Conservation (phyloP, 2,888 invertebrate species). For the Ophion slaviceki region DNA sequence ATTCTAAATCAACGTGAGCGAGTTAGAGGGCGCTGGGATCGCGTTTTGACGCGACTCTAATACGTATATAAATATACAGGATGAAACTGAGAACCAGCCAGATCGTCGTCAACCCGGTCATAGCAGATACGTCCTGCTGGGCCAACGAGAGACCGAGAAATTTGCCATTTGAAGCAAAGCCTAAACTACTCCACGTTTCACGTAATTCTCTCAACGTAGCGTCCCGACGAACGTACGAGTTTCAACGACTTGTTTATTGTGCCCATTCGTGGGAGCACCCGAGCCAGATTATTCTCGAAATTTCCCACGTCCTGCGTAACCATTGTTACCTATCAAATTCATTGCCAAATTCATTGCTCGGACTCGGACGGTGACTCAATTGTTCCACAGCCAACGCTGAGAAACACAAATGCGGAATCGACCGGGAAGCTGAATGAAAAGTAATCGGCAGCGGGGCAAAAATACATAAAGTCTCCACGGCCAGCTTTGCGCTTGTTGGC, state of each 20-base stretch:
- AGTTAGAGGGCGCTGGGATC: constrained; percentile 53
- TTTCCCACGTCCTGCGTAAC: constrained; percentile 8
- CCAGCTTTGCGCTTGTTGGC: no score
- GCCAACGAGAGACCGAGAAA: constrained; percentile 42
- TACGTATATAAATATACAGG: not conserved
- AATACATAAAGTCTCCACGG: no score
- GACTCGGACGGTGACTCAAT: not conserved
- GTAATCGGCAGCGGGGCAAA: not conserved
- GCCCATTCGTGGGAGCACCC: constrained; percentile 12
- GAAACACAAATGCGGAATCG: not conserved
- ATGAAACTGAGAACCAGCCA: constrained; percentile 14
- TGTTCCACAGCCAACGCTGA: not conserved
- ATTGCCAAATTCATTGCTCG: not conserved
- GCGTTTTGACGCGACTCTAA: constrained; percentile 41
- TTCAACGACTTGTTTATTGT: constrained; percentile 55
- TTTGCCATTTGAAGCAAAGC: constrained; percentile 9
- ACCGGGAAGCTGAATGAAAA: not conserved
- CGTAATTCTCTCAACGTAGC: constrained; percentile 32
- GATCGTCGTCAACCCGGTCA: constrained; percentile 41
- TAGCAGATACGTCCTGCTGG: constrained; percentile 18
- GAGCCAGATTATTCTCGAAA: constrained; percentile 35
- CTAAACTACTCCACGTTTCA: constrained; percentile 22
- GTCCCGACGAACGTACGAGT: constrained; percentile 35
- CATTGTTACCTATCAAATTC: not conserved
- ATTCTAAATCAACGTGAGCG: constrained; percentile 60